Percentiles rank a stretch among this genome's conserved stretches.
These are phyloP conservation scores for Xiphorhynchus erythropygius DNA, from an alignment of 2,797 vertebrate genomes.

Conservation along the genomic window DNA sequence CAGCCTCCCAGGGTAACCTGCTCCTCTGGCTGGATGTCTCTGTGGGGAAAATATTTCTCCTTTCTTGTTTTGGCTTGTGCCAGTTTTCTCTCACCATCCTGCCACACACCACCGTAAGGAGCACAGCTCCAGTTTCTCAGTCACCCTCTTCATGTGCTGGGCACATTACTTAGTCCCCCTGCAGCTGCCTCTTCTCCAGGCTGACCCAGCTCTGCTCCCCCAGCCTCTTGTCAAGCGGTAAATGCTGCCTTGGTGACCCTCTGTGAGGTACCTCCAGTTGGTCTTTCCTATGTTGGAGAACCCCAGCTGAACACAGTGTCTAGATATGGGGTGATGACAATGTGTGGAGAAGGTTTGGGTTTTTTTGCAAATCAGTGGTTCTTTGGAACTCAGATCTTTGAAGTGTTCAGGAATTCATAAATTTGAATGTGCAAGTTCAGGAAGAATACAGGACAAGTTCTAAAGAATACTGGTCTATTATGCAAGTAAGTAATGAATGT, in stretches of 20 bases:
- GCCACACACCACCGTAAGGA: fast-evolving
- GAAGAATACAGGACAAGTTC: not conserved
- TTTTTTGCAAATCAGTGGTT: not conserved
- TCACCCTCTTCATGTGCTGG: not conserved
- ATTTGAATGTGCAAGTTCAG: not conserved
- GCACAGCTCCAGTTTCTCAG: not conserved
- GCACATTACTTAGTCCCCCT: not conserved
- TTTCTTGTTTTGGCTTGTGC: not conserved
- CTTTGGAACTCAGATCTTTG: not conserved
- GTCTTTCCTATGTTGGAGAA: not conserved
- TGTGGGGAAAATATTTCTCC: not conserved
- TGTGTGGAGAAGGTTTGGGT: not conserved
- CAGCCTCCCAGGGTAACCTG: not conserved
- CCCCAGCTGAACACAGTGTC: not conserved
- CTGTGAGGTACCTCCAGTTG: not conserved
- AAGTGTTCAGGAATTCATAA: not conserved
- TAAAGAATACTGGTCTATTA: not conserved
- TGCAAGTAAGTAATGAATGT: not conserved
- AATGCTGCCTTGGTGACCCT: not conserved
- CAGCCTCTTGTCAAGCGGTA: not conserved
- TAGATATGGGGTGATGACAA: not conserved
- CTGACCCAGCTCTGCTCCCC: not conserved
- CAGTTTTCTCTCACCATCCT: not conserved
- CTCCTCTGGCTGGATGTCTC: not conserved
- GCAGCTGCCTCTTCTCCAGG: not conserved